Conservation (phyloP, 2,113 vertebrate species). For the Alethe castanea region DNA sequence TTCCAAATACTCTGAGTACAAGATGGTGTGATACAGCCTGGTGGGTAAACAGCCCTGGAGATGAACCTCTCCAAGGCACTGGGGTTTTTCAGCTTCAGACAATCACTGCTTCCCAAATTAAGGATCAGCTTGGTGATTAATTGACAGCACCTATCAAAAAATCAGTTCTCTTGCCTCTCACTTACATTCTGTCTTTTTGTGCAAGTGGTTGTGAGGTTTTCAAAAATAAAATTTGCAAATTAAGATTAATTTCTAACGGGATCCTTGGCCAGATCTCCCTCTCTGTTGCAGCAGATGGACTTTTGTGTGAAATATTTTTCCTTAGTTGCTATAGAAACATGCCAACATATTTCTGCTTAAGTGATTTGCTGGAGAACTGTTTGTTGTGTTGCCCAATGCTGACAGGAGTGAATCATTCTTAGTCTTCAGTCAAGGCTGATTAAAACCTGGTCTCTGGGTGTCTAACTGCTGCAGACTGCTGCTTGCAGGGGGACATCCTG, state of each 20-base stretch:
- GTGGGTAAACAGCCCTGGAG: slow-evolving; percentile 35
- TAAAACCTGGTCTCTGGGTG: slow-evolving; percentile 65
- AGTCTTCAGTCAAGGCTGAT: slow-evolving; percentile 67
- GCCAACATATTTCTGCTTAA: slow-evolving; percentile 76
- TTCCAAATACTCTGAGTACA: slow-evolving; percentile 46
- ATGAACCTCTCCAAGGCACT: not conserved
- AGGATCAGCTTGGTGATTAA: not conserved
- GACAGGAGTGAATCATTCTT: slow-evolving; percentile 69
- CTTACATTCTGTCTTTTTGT: not conserved
- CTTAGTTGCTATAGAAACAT: slow-evolving; percentile 79
- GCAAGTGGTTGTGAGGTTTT: not conserved
- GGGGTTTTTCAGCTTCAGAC: not conserved
- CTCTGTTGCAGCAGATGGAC: slow-evolving; percentile 77
- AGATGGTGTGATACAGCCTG: slow-evolving; percentile 48
- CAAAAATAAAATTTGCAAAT: slow-evolving; percentile 70
- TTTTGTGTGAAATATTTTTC: slow-evolving; percentile 79
- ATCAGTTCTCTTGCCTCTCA: not conserved
- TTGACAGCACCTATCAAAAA: not conserved
- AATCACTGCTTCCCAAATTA: not conserved
- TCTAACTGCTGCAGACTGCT: slow-evolving; percentile 46
- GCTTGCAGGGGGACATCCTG: slow-evolving; percentile 48
- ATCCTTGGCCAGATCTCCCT: slow-evolving; percentile 70
- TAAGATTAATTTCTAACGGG: slow-evolving; percentile 68
- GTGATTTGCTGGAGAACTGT: slow-evolving; percentile 74
- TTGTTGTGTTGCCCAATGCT: slow-evolving; percentile 71